Conservation (phyloP, 2,113 vertebrate genomes). For the Lophius piscatorius region DNA sequence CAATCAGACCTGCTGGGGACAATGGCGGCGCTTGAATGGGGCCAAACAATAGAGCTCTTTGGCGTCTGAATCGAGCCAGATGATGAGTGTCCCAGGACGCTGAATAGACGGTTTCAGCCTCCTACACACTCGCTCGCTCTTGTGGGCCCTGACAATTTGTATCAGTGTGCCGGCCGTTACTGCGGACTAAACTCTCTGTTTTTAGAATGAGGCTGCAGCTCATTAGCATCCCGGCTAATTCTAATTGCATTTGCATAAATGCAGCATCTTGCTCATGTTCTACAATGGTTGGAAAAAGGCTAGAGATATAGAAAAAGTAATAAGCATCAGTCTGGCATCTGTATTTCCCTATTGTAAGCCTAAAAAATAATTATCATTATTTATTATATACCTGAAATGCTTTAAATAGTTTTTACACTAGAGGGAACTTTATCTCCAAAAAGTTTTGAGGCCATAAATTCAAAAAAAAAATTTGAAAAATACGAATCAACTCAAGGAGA, state of each 20-base stretch:
- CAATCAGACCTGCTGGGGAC: slow-evolving; percentile 63
- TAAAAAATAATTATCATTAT: no score
- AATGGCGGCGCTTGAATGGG: slow-evolving; percentile 70
- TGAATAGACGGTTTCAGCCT: slow-evolving; percentile 67
- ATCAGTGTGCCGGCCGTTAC: slow-evolving; percentile 51
- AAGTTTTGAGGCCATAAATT: no score
- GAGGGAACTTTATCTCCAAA: no score
- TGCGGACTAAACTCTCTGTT: slow-evolving; percentile 46
- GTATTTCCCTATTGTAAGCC: no score
- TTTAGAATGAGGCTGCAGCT: slow-evolving; percentile 44
- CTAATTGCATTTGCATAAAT: slow-evolving; percentile 24
- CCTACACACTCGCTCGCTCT: slow-evolving; percentile 51
- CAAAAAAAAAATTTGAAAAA: no score
- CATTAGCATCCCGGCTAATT: slow-evolving; percentile 44
- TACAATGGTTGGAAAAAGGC: no score
- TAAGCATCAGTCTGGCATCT: no score
- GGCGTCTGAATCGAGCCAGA: slow-evolving; percentile 66
- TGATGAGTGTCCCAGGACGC: slow-evolving; percentile 65
- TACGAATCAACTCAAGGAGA: no score
- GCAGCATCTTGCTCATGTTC: slow-evolving; percentile 1
- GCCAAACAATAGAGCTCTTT: slow-evolving; percentile 73
- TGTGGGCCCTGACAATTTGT: slow-evolving; percentile 55
- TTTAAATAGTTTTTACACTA: no score
- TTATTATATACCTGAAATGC: no score
- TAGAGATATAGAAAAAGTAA: no score